phyloP scores from a whole-genome alignment of 2,888 invertebrate genomes.

The Brachyopa scutellaris region DNA sequence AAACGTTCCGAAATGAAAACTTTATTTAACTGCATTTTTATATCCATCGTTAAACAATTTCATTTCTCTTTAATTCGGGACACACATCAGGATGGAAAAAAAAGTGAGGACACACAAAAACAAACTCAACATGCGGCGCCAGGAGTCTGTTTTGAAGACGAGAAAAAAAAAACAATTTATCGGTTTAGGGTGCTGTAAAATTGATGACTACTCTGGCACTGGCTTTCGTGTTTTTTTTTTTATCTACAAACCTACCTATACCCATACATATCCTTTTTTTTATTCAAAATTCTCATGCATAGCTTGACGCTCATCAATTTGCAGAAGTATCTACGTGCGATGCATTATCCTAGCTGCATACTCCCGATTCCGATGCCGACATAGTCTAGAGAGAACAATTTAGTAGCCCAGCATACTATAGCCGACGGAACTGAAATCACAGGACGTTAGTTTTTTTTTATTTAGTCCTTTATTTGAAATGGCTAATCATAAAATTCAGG shows the following conservation, averaged over 20 bases:
- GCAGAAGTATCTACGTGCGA: constrained; percentile 39
- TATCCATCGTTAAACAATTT: constrained; percentile 46
- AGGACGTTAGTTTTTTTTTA: constrained; percentile 14
- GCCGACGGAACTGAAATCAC: constrained; percentile 35
- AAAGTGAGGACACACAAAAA: constrained; percentile 1
- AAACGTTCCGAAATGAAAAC: constrained; percentile 28
- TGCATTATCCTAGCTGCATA: constrained; percentile 53
- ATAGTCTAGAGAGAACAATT: too few relatives aligned
- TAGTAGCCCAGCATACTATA: neutral
- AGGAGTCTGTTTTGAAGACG: neutral
- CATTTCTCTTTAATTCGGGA: constrained; percentile 49
- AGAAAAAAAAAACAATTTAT: constrained; percentile 7
- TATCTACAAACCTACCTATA: too few relatives aligned
- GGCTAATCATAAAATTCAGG: constrained; percentile 44
- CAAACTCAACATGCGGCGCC: neutral
- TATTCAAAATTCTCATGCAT: constrained; percentile 8
- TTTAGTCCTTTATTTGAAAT: constrained; percentile 47
- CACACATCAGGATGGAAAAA: constrained; percentile 13
- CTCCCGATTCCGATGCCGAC: too few relatives aligned
- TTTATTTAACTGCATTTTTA: constrained; percentile 53
- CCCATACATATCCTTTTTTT: too few relatives aligned
- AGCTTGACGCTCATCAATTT: constrained; percentile 37
- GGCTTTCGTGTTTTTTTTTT: constrained; percentile 46
- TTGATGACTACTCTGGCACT: constrained; percentile 42
- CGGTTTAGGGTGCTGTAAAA: constrained; percentile 47